Evolutionary conservation across 2,888 invertebrate genomes (phyloP), one percentile per base, ranked within the genome.

Genomic region (Orchesellides sinensis): DNA sequence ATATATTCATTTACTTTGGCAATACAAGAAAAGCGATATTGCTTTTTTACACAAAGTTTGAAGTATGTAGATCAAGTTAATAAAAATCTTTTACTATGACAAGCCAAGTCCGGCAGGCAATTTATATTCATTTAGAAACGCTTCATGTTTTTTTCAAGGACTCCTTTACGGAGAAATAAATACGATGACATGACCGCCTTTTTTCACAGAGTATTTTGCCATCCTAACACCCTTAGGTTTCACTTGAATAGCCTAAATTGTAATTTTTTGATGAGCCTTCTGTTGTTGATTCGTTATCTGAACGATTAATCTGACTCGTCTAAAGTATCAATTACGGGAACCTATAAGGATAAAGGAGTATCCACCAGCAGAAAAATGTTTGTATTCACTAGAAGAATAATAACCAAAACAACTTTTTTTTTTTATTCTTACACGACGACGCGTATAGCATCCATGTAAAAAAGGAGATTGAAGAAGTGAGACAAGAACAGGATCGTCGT

Each of bases 111-210:
- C 66, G 56, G 66, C 56, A 66, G 73, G 72, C 72, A 80, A 72
- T 80, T 72, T 32, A 79, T 66, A 59, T 27, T 73, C 32, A 66
- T 73, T 73, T 73, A 47, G 63, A 70, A 79, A 63, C 32, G 61
- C 54, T 65, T 56, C 45, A 73, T 80, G 73, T 73, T 73, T 47
- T n/a, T 73, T 27, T 73, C 72, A 80, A 80, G 80, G 80, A 80
- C 80, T 72, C 32, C 25, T 73, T 72, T 61, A 27, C 21, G 56
- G 17, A 73, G 61, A 80, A 66, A 66, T 59, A 73, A 66, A 73
- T 54, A 80, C 73, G 73, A 72, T 59, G 65, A 80, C 80, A 73
- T 73, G 72, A 80, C 72, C 80, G 80, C 80, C 80, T 80, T 77
- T 61, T 65, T 72, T 72, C 78, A 78, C 78, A 70, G 68, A 70